These are phyloP conservation scores for Isaurus tuberculatus DNA, from an alignment of 92 coral and sea anemone genomes.

Conservation along the genomic window DNA sequence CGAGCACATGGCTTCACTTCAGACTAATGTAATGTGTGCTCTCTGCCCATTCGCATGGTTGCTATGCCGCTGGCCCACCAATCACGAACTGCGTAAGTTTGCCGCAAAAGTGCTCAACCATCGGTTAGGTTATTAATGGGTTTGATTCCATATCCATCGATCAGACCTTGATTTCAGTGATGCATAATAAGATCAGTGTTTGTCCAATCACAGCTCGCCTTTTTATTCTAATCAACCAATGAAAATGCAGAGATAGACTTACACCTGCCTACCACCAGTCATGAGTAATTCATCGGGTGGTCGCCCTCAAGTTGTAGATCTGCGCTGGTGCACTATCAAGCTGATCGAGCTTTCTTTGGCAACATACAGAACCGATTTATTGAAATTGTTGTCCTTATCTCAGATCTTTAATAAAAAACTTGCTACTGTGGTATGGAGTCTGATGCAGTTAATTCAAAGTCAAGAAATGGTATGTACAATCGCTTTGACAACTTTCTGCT, in stretches of 20 bases:
- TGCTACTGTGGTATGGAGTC: slow-evolving; percentile 21
- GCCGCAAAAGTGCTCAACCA: slow-evolving; percentile 48
- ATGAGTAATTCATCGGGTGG: slow-evolving; percentile 54
- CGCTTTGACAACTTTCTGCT: neutral
- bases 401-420: neutral
- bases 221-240: slow-evolving; percentile 64
- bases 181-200: slow-evolving; percentile 66
- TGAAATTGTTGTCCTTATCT: neutral
- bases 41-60: slow-evolving; percentile 33
- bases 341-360: slow-evolving; percentile 3
- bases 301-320: slow-evolving; percentile 19
- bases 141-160: slow-evolving; percentile 46
- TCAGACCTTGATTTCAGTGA: slow-evolving; percentile 45
- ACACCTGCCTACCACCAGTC: slow-evolving; percentile 85
- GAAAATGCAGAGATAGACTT: slow-evolving; percentile 34
- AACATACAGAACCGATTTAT: neutral
- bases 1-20: slow-evolving; percentile 44
- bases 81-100: slow-evolving; percentile 10
- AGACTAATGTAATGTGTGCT: slow-evolving; percentile 13
- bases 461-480: slow-evolving; percentile 24
- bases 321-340: slow-evolving; percentile 37
- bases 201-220: slow-evolving; percentile 66
- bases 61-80: slow-evolving; percentile 36
- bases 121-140: slow-evolving; percentile 37
- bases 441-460: slow-evolving; percentile 5